These are phyloP conservation scores for Aselliscus stoliczkanus DNA, from an alignment of 2,797 vertebrate genomes.

Conservation along the genomic window DNA sequence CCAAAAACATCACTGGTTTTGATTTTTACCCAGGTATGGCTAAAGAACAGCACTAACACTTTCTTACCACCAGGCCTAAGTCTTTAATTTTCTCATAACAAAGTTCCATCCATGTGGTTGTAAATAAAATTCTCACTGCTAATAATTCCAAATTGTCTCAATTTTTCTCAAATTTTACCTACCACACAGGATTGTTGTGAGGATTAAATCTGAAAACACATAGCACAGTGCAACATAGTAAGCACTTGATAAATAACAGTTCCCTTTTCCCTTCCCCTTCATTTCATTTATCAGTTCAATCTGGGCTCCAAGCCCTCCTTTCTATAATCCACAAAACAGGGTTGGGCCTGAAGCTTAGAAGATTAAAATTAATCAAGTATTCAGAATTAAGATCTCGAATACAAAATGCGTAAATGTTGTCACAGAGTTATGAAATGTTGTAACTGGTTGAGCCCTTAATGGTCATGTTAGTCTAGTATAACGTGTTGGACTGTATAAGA, in stretches of 20 bases:
- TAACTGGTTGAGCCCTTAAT: neutral
- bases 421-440: neutral
- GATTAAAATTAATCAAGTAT: constrained; percentile 23
- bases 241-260: neutral
- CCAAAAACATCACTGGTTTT: neutral
- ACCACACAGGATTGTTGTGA: neutral
- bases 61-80: neutral
- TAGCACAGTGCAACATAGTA: neutral
- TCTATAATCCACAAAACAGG: neutral
- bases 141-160: neutral
- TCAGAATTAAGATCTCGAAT: neutral
- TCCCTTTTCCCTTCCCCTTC: neutral
- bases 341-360: neutral
- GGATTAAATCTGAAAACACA: constrained; percentile 18
- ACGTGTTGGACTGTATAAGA: neutral
- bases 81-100: neutral
- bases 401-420: neutral
- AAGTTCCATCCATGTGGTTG: neutral
- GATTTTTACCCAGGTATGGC: neutral
- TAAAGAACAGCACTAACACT: neutral
- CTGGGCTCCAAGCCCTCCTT: constrained; percentile 24
- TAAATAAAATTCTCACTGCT: constrained; percentile 18
- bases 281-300: neutral
- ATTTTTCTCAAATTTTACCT: neutral
- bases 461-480: neutral